Evolutionary conservation across 2,888 invertebrate genomes (phyloP).

Genomic region (Melinopterus prodromus): DNA sequence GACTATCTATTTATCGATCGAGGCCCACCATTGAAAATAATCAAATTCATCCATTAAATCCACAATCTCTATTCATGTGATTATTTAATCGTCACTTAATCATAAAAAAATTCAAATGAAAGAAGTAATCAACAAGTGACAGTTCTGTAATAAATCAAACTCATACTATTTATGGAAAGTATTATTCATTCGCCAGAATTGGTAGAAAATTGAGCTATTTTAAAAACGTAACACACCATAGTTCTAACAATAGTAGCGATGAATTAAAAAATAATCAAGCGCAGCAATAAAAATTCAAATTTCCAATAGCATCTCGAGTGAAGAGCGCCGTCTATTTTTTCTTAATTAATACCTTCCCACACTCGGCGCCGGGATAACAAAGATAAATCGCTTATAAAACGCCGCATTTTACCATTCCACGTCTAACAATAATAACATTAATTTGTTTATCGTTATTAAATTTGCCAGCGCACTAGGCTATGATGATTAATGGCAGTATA

Average conservation of each 20-base stretch:
- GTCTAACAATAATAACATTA: background rate
- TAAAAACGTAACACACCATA: background rate
- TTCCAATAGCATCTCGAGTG: background rate
- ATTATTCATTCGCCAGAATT: too few species aligned
- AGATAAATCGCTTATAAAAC: background rate
- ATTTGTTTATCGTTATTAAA: background rate
- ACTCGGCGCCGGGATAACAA: background rate
- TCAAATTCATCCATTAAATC: too few species aligned
- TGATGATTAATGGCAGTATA: conserved; percentile 18
- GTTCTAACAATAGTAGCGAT: background rate
- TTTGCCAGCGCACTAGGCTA: background rate
- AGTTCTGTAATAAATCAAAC: too few species aligned
- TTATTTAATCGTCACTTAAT: too few species aligned
- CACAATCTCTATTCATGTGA: too few species aligned
- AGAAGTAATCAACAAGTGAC: too few species aligned
- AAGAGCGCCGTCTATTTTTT: background rate
- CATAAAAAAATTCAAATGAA: too few species aligned
- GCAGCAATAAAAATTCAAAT: background rate
- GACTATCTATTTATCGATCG: too few species aligned
- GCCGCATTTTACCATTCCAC: background rate
- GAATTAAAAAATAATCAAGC: background rate
- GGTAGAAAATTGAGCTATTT: background rate
- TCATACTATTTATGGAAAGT: too few species aligned
- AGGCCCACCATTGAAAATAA: too few species aligned
- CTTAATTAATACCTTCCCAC: conserved; percentile 4